A percentile compares a stretch with the other conserved stretches of the same genome.
These are phyloP conservation scores for Erythrolamprus reginae DNA, from an alignment of 2,113 vertebrate species.

Conservation along the genomic window DNA sequence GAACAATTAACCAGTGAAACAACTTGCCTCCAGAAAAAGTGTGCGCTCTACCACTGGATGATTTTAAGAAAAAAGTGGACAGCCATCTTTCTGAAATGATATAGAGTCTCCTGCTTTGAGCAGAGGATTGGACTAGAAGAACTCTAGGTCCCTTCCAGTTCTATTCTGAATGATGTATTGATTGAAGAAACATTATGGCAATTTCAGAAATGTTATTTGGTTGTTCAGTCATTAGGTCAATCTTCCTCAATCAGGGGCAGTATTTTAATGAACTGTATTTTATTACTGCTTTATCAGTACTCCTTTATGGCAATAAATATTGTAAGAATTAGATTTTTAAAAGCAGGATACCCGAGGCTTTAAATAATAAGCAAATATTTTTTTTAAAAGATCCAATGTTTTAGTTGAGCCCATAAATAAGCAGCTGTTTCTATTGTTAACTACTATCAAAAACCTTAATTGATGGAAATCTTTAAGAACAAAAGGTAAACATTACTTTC, in stretches of 20 bases:
- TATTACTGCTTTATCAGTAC: neutral
- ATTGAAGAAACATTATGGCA: neutral
- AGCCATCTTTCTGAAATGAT: too few species aligned
- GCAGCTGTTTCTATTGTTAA: neutral
- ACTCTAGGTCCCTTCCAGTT: neutral
- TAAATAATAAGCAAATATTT: neutral
- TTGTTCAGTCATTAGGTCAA: neutral
- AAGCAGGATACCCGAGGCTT: neutral
- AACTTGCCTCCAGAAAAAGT: neutral
- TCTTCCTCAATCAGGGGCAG: neutral
- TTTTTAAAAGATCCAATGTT: neutral
- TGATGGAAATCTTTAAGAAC: constrained; percentile 40
- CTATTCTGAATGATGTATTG: neutral
- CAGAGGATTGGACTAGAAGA: neutral
- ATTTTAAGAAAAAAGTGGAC: too few species aligned
- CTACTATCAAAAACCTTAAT: constrained; percentile 39
- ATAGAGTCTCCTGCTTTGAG: too few species aligned
- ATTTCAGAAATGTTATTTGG: neutral
- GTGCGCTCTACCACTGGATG: neutral
- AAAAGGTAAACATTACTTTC: constrained; percentile 29
- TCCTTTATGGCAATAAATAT: neutral
- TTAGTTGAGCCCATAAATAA: constrained; percentile 13
- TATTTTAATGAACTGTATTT: neutral
- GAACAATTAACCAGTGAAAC: neutral
- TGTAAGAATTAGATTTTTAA: neutral